Base-by-base conservation (phyloP, 2,113 vertebrate genomes). In the Prionailurus bengalensis region DNA sequence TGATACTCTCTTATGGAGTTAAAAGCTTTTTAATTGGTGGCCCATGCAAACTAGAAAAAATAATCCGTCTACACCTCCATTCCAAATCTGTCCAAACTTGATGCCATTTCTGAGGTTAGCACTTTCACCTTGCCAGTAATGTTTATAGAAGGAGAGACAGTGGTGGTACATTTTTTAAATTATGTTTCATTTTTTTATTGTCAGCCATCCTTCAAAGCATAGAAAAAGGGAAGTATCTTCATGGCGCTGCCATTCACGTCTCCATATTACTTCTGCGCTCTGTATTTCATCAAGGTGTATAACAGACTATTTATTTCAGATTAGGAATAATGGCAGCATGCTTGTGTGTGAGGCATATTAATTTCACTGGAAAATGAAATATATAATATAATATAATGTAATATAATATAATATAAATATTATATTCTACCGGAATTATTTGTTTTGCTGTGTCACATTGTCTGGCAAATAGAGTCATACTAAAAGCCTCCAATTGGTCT, bases 341-440 rank as follows among this genome's bases (percentile, higher is more conserved):
- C 11, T 61, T 68, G 4, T 17, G 6, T 17, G 21, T 3, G 11
- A 76, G 21, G n/a, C 14, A 21, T 42, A 79, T 76, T 58, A 25
- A 87, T 58, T 76, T 93, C 25, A 68, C 23, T 76, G 36, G 68
- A 83, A 83, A 85, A 94, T 89, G 58, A 93, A 89, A 51, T 19
- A 79, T 93, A 94, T n/a, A 31, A 36, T 81, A 45, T 66, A 29
- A 58, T 55, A 61, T 61, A 61, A 61, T 61, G 3, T 61, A 61
- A 61, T 61, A 61, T 19, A 1, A 55, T 61, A 23, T 61, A 61
- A 23, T 23, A 61, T 61, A 61, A 14, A 51, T 51, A 51, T 14
- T 51, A 51, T 51, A 51, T 58, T 58, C 4, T 70, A 51, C 21
- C n/a, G 42, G 33, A 63, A 53, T 14, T 85, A 17, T 83, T 68